Evolutionary conservation across 2,797 vertebrate genomes (phyloP).

Genomic region (Coracias cyanogaster): DNA sequence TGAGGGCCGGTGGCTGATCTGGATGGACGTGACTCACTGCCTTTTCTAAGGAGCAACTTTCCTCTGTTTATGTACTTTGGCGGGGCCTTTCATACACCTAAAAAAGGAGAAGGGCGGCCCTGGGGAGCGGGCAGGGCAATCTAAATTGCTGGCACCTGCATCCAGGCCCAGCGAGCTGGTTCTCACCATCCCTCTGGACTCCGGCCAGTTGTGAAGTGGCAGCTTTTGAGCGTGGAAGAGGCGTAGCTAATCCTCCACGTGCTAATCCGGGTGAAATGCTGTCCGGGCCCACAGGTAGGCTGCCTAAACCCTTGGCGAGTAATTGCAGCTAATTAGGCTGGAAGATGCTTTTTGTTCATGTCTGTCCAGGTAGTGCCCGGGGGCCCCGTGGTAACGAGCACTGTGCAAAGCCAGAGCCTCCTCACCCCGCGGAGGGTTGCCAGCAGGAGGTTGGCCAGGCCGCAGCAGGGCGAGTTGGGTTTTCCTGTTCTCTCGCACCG

Average conservation of each 20-base stretch:
- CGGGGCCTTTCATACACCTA: background rate
- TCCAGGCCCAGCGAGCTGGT: background rate
- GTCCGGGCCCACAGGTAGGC: background rate
- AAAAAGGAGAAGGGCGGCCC: conserved; percentile 23
- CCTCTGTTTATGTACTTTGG: conserved; percentile 17
- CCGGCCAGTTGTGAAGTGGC: background rate
- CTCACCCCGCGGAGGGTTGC: background rate
- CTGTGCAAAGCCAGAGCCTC: background rate
- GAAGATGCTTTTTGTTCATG: background rate
- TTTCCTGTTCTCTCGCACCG: background rate
- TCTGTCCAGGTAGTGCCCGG: background rate
- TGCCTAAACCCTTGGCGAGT: background rate
- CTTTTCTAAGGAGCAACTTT: background rate
- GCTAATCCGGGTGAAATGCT: background rate
- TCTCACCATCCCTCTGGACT: background rate
- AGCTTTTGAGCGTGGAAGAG: background rate
- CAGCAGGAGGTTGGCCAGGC: background rate
- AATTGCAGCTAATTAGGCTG: conserved; percentile 43
- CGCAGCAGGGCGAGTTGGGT: background rate
- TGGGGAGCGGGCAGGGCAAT: background rate
- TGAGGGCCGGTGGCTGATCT: background rate
- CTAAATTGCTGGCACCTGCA: background rate
- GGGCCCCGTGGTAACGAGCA: background rate
- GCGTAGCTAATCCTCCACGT: background rate
- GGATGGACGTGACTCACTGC: conserved; percentile 43